Conservation (phyloP, 2,888 invertebrate genomes). For the Strigamia maritima region DNA sequence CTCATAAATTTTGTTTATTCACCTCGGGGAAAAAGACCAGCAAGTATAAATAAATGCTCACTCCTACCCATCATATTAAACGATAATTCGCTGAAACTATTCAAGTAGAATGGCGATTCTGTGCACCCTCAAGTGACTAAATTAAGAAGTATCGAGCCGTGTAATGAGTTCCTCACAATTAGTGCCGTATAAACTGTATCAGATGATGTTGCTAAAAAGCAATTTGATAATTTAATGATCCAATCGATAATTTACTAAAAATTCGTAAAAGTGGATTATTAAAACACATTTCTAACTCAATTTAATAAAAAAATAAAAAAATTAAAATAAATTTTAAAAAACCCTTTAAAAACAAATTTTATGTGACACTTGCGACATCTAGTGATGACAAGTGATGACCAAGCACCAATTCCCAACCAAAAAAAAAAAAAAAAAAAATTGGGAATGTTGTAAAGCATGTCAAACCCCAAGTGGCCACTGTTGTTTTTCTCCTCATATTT, state of each 20-base stretch:
- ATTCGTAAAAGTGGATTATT: neutral
- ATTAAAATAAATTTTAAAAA: no score
- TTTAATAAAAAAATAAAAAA: neutral
- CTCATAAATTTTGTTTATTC: neutral
- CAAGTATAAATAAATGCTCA: neutral
- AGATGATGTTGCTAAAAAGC: neutral
- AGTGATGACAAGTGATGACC: no score
- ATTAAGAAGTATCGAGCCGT: conserved; percentile 5
- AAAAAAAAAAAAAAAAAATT: no score
- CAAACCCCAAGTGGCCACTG: neutral
- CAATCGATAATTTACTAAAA: neutral
- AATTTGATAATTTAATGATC: neutral
- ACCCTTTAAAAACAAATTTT: no score
- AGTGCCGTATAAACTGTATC: neutral
- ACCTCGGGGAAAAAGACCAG: neutral
- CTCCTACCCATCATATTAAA: neutral
- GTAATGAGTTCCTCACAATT: conserved; percentile 1
- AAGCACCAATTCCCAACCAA: no score
- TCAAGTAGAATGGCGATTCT: neutral
- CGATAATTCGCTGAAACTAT: neutral
- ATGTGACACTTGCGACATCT: no score
- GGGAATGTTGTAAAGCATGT: no score
- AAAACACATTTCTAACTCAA: no score
- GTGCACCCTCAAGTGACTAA: neutral
- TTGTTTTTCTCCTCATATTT: neutral